These are phyloP conservation scores for Bombus soroeensis DNA, from an alignment of 1,140 invertebrate genomes.

Conservation along the genomic window DNA sequence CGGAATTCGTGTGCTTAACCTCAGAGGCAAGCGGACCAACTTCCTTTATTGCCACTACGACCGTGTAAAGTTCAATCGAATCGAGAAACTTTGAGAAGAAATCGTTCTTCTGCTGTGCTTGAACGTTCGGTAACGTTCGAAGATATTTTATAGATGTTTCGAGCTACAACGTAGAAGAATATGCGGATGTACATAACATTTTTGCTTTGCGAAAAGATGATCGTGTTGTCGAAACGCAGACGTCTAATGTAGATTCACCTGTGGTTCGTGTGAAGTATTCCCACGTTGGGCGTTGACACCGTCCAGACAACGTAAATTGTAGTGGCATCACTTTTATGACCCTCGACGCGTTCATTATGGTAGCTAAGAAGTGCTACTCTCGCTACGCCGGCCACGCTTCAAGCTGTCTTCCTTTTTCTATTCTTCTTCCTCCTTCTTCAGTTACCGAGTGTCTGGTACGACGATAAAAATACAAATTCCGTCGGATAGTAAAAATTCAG, in stretches of 20 bases:
- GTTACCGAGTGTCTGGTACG: conserved; percentile 5
- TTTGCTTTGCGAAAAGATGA: too few species aligned
- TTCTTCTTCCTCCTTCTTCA: conserved; percentile 15
- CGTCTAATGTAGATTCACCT: not conserved
- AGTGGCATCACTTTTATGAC: conserved; percentile 58
- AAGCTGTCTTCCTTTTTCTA: not conserved
- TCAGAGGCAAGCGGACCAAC: not conserved
- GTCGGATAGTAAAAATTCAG: conserved; percentile 21
- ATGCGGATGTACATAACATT: too few species aligned
- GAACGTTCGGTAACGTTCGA: not conserved
- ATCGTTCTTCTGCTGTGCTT: not conserved
- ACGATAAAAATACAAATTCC: conserved; percentile 1
- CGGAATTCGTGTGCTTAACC: conserved; percentile 13
- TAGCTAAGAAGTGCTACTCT: conserved; percentile 46
- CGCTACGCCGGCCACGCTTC: conserved; percentile 26
- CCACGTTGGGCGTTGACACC: conserved; percentile 53
- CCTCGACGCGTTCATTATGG: conserved; percentile 60
- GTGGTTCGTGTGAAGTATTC: conserved; percentile 22
- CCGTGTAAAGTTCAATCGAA: conserved; percentile 1
- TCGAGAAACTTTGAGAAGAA: not conserved
- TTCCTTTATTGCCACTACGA: conserved; percentile 15
- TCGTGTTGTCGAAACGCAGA: not conserved
- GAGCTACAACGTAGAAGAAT: not conserved
- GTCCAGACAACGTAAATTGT: conserved; percentile 64
- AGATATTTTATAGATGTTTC: not conserved